phyloP scores from a whole-genome alignment of 2,888 invertebrate genomes.

The Watsonalla cultraria region DNA sequence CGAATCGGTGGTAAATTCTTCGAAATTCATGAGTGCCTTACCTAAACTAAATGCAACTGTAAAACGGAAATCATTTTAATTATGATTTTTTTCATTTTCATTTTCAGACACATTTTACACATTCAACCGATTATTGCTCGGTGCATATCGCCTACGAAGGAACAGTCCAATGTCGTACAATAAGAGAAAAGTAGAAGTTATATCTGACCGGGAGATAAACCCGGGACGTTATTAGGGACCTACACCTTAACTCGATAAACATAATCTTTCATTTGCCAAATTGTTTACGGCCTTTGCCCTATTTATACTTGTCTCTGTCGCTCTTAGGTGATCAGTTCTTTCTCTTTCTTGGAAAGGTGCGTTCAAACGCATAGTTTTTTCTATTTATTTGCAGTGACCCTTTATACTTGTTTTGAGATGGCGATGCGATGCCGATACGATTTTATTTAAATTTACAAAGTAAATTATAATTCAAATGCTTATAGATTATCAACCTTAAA shows the following conservation, averaged over 20 bases:
- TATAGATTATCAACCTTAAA: not conserved
- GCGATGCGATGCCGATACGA: not conserved
- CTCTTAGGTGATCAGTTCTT: conserved; percentile 11
- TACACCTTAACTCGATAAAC: conserved; percentile 74
- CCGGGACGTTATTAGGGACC: conserved; percentile 60
- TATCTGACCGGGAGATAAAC: conserved; percentile 50
- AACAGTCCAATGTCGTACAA: conserved; percentile 11
- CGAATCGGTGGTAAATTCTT: no score
- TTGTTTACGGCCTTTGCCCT: conserved; percentile 58
- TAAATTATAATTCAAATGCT: no score
- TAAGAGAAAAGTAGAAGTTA: conserved; percentile 53
- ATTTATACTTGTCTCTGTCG: conserved; percentile 30
- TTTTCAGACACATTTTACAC: no score
- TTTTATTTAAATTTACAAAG: not conserved
- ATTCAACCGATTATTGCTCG: no score
- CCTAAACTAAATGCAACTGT: no score
- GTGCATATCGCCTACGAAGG: conserved; percentile 5
- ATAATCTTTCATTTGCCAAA: conserved; percentile 75
- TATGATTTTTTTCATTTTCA: no score
- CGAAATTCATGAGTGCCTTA: no score
- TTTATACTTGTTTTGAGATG: not conserved
- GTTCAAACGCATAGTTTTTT: conserved; percentile 19
- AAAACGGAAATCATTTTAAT: no score
- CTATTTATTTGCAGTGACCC: conserved; percentile 35
- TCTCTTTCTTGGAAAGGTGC: conserved; percentile 50